Evolutionary conservation across 2,113 vertebrate species (phyloP), one percentile per base, ranked within the genome.

Genomic region (Caloenas nicobarica): DNA sequence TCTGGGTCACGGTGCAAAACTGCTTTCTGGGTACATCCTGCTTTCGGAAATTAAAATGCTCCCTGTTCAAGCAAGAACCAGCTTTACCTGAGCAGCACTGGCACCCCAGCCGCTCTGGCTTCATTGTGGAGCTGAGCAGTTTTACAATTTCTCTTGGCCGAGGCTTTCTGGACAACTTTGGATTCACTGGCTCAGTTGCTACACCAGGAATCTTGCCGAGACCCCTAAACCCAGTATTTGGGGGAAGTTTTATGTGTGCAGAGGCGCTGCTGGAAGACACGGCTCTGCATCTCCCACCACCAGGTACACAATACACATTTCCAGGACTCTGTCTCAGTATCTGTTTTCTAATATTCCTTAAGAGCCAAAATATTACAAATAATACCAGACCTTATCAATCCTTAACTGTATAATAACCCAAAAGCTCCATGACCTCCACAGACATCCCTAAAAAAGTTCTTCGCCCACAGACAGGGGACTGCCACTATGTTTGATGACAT

Each of bases 401-500:
- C 40, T 44, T 29, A 13, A 7, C 17, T 7, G 2, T 3, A 11
- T 4, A 11, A 18, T 31, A 46, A 34, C 33, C 36, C 48, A 29
- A 57, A 42, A 21, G 18, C 56, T 36, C 34, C 44, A 31, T 3
- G 5, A 48, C 50, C 21, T 65, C 40, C 16, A 10, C 33, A 33
- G 28, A 26, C 15, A 28, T 13, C 53, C 61, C 22, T 18, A 14
- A 13, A 9, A 46, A 7, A 4, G 15, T 1, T 34, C 9, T 57
- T 38, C 6, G 54, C 26, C 33, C 1, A 2, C 23, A 36, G n/a
- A 26, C 4, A 23, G 38, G 38, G 36, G 22, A 31, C 13, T 46
- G 24, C 3, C 26, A 3, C 50, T 11, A 10, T 1, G 1, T 61
- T n/a, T 1, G 0, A 21, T 23, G 33, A 13, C 22, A 0, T 44